Conservation (phyloP, 2,888 invertebrate genomes). For the Perizoma affinitatum region DNA sequence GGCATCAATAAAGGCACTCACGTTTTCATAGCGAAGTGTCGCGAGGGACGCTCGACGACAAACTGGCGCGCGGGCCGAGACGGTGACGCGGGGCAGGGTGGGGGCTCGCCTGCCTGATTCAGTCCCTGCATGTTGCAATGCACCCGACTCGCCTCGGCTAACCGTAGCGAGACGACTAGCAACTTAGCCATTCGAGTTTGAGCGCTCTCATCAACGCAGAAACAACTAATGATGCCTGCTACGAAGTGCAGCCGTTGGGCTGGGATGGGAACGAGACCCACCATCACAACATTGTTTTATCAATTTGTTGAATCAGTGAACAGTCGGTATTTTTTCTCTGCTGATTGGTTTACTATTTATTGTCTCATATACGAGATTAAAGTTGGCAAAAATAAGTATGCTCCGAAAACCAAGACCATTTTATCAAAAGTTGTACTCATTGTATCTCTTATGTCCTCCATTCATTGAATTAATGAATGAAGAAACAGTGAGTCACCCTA, state of each 20-base stretch:
- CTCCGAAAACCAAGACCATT: not conserved
- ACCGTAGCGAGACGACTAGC: constrained; percentile 54
- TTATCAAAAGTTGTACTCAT: too few species aligned
- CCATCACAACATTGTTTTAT: constrained; percentile 14
- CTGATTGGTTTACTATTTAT: not conserved
- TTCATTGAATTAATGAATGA: constrained; percentile 16
- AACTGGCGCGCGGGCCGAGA: constrained; percentile 69
- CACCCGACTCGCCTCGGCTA: constrained; percentile 64
- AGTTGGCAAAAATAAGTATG: not conserved
- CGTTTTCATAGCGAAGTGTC: constrained; percentile 62
- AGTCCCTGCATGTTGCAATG: constrained; percentile 78
- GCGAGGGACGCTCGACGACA: constrained; percentile 78
- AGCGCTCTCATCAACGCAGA: constrained; percentile 47
- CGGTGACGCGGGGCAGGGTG: constrained; percentile 66
- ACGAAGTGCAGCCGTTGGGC: constrained; percentile 9
- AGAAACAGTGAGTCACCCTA: constrained; percentile 20
- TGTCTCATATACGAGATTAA: not conserved
- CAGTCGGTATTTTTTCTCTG: constrained; percentile 2
- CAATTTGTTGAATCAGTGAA: constrained; percentile 13
- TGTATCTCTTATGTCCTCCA: too few species aligned
- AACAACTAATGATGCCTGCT: constrained; percentile 31
- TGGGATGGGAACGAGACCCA: constrained; percentile 14
- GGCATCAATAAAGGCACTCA: constrained; percentile 56
- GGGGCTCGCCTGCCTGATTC: constrained; percentile 70
- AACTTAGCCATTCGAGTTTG: constrained; percentile 32